Evolutionary conservation across 1,140 invertebrate species (phyloP), one percentile per base, ranked within the genome.

Genomic region (Pissodes strobi): DNA sequence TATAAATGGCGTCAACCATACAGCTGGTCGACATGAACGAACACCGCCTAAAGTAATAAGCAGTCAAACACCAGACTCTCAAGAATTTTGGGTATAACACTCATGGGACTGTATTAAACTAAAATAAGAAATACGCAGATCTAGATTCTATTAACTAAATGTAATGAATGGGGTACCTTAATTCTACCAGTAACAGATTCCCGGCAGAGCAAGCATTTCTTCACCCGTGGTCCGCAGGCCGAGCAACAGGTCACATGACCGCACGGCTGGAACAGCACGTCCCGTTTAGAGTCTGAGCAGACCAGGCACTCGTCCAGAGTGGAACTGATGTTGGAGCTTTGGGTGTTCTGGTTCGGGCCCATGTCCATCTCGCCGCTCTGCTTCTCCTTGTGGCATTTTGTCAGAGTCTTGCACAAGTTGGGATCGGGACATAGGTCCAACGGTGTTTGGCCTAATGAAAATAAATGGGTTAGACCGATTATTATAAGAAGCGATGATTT

Each of bases 371-470:
- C 82, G 38, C 80, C 81, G 2, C 85, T 86, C 63, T 88, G 85
- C 53, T 89, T 88, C 63, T 97, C 94, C 74, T 95, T 95, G 77
- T 95, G 90, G 75, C 94, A 97, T 74, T 95, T 95, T 1, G 90
- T 90, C 15, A 98, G 80, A 0, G 93, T 92, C 76, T 96, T 96
- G 82, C 93, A 94, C 0, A 98, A 84, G 83, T 97, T 96, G 1
- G 95, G 95, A 83, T 98, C 96, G 0, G 95, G 95, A 75, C 96
- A 98, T 0, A 98, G 83, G 75, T 98, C 94, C 19, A 98, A 80
- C 0, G 96, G 95, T 0, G 95, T 98, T 82, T 98, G 95, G 39
- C 91, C 62, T 64, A 22, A 2, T n/a, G n/a, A n/a, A n/a, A n/a
- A n/a, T n/a, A n/a, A n/a, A n/a, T n/a, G n/a, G n/a, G n/a, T n/a